Conservation (phyloP, 2,113 vertebrate genomes). For the Donacobius atricapilla region DNA sequence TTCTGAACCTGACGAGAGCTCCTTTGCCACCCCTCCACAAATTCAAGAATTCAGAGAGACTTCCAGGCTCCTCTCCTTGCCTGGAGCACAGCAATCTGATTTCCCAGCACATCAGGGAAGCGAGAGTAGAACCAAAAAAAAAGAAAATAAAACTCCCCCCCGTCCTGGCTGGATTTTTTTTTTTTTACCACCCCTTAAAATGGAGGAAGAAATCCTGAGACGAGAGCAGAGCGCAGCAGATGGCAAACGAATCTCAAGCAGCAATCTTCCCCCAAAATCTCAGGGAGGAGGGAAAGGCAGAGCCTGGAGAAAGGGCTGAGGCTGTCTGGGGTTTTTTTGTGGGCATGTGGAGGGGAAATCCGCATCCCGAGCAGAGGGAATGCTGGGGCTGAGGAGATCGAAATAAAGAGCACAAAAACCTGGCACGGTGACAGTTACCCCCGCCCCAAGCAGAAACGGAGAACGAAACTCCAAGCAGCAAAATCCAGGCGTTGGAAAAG, state of each 20-base stretch:
- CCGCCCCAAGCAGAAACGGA: neutral
- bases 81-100: constrained; percentile 65
- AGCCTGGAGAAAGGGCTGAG: constrained; percentile 65
- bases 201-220: constrained; percentile 69
- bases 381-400: neutral
- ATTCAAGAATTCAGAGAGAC: constrained; percentile 19
- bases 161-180: constrained; percentile 68
- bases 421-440: neutral
- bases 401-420: neutral
- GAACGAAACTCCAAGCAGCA: neutral
- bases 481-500: neutral
- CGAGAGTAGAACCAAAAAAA: constrained; percentile 60
- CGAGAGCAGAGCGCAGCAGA: constrained; percentile 73
- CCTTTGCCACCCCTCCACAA: constrained; percentile 17
- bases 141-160: too few relatives aligned
- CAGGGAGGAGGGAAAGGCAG: constrained; percentile 66
- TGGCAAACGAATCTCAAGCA: constrained; percentile 77
- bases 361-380: neutral
- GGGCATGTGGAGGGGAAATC: neutral
- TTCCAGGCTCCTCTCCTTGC: constrained; percentile 59
- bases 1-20: neutral
- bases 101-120: constrained; percentile 73
- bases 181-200: constrained; percentile 74
- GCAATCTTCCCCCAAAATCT: constrained; percentile 63
- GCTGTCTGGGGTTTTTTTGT: constrained; percentile 32